Base-by-base conservation (phyloP, 2,888 invertebrate genomes). In the Drosophila mimetica region DNA sequence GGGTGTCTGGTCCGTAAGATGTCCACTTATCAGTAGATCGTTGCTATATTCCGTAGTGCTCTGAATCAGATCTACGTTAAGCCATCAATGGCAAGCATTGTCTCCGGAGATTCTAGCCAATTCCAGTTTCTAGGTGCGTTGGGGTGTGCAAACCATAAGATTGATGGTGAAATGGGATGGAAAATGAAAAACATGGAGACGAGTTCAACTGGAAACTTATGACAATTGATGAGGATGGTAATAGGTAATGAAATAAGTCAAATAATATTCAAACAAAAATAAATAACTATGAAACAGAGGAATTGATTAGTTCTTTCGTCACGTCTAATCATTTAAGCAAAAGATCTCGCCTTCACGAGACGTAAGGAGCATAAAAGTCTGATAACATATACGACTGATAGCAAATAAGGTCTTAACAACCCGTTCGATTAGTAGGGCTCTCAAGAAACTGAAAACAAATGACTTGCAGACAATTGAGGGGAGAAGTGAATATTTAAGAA, bases 371-470 rank as follows among this genome's bases (percentile, higher is more conserved):
- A 25, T 18, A 1, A 2, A 30, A 48, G n/a, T 11, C 20, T 20
- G 53, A 51, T 54, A 54, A 51, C 20, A 11, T 22, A 9, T 14
- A n/a, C 16, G n/a, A 54, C 53, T 22, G 52, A 51, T 51, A 54
- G 20, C 30, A 20, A 20, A 20, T 22, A 20, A 18, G 57, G 50
- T 50, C 28, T 11, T 37, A 28, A 28, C 57, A 55, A 28, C 54
- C 32, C n/a, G 20, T 6, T 34, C 30, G 16, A 36, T 36, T 14
- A 14, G 3, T 14, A 36, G 7, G 18, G 13, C 39, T 18, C 39
- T 39, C 5, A n/a, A 32, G 34, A 16, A 48, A 51, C 25, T 9
- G 2, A 25, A 25, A 51, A 25, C 51, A 34, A 51, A 18, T 22
- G 14, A 20, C 18, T 18, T 39, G 39, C 39, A 39, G 37, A 16